Base-by-base conservation (phyloP, 2,113 vertebrate genomes). In the Narcine bancroftii region DNA sequence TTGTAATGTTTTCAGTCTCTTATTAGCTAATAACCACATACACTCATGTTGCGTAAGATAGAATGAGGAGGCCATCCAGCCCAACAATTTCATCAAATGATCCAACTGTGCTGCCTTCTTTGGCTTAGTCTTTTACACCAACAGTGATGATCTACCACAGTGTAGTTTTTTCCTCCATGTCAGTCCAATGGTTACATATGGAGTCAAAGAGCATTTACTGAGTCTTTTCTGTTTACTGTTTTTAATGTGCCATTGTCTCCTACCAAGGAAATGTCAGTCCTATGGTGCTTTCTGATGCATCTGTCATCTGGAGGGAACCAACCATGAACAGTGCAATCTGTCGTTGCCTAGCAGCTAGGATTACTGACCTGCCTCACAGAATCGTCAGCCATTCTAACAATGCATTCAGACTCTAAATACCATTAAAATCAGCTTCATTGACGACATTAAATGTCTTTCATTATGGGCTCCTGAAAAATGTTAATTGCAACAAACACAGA, bases 291-390 rank as follows among this genome's bases (percentile, higher is more conserved):
- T 79, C 76, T 42, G 39, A 79, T 47, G 76, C 76, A 47, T 21
- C 75, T 24, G 39, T 19, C 21, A 24, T 77, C 75, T 24, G 19
- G 21, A 26, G 76, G 42, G 42, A 47, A 0, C 47, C 42, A 79
- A 1, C 76, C 76, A 45, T 47, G 76, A 79, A 79, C 45, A 39
- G 42, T 45, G 39, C 36, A 45, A 42, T 79, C 47, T 79, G 42
- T 42, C 45, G 76, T 79, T 79, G 76, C 76, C 76, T 79, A 79
- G 76, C 76, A 79, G 42, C 76, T 47, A 21, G 42, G 42, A 79
- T 79, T 47, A 79, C 76, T 47, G 24, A 79, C 39, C 19, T 47
- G 21, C 42, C 76, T 79, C 19, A 17, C 24, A 17, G 73, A 39
- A 1, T 39, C n/a, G n/a, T 75, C 73, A 75, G 73, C 73, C 75